Conservation (phyloP, 2,113 vertebrate species). For the Lagopus leucura region DNA sequence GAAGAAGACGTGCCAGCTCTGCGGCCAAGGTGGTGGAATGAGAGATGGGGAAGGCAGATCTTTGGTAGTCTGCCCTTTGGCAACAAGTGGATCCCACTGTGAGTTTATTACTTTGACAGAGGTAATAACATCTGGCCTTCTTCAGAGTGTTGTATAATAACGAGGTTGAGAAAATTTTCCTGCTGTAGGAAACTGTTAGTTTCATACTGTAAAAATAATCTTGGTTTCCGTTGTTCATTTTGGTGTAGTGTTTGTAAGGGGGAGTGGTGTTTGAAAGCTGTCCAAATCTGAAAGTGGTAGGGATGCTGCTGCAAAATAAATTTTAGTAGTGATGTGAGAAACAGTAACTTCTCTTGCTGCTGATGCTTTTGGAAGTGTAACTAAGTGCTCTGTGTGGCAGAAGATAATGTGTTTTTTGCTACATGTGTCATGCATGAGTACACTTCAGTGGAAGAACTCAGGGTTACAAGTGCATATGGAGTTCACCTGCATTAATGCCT, state of each 20-base stretch:
- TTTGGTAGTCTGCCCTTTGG: not conserved
- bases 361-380: not conserved
- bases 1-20: not conserved
- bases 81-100: not conserved
- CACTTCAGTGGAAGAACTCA: not conserved
- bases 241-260: not conserved
- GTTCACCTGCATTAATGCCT: conserved; percentile 9
- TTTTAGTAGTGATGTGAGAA: conserved; percentile 5
- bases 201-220: not conserved
- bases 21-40: not conserved
- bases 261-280: not conserved
- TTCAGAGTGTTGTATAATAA: not conserved
- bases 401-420: not conserved
- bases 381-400: not conserved
- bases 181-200: not conserved
- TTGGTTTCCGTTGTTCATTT: not conserved
- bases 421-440: not conserved
- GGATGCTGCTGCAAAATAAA: conserved; percentile 57
- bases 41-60: not conserved
- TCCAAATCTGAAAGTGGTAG: not conserved
- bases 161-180: not conserved
- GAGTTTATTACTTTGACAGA: not conserved
- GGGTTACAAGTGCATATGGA: not conserved
- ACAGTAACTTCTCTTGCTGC: not conserved
- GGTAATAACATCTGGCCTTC: not conserved